Conservation (phyloP, 2,888 invertebrate genomes). For the Philhelius pedissequus region DNA sequence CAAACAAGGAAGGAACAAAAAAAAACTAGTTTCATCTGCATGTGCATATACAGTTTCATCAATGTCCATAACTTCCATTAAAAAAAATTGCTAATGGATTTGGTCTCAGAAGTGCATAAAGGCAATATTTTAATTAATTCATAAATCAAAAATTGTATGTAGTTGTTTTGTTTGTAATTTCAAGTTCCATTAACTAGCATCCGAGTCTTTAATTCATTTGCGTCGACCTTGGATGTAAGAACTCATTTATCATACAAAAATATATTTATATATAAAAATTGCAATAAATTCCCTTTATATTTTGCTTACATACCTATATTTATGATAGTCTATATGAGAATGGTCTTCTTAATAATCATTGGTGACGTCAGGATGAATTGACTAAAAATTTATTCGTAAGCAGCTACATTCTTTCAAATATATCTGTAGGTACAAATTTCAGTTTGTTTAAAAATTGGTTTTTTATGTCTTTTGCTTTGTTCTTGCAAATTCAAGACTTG, state of each 20-base stretch:
- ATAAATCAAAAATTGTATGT: not conserved
- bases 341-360: not conserved
- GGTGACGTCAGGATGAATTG: not conserved
- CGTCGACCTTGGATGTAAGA: not conserved
- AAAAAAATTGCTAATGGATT: slow-evolving; percentile 1
- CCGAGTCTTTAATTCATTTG: not conserved
- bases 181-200: not conserved
- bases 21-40: not conserved
- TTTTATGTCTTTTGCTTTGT: not conserved
- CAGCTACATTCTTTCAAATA: not conserved
- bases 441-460: too few relatives aligned
- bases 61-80: not conserved
- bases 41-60: not conserved
- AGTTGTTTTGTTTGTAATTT: not conserved
- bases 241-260: not conserved
- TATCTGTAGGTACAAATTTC: not conserved
- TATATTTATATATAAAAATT: not conserved
- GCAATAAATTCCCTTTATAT: too few relatives aligned
- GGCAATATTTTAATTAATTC: not conserved
- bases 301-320: not conserved
- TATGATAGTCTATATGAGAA: not conserved
- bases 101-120: not conserved
- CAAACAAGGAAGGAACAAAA: not conserved
- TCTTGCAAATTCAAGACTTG: not conserved
- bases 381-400: too few relatives aligned